phyloP scores from a whole-genome alignment of 2,888 invertebrate species.

The Acanthosepion pharaonis region DNA sequence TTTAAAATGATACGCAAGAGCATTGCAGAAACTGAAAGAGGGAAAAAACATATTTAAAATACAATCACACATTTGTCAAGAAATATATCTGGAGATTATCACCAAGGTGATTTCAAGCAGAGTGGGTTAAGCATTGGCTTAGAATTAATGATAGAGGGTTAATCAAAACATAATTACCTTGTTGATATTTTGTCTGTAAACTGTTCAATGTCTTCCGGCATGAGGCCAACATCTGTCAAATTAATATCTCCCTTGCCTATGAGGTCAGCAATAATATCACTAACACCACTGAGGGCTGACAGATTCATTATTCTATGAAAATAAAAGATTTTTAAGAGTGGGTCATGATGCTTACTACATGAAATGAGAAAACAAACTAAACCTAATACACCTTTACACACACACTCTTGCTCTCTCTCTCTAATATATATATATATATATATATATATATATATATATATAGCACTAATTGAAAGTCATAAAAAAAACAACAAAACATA shows the following conservation, averaged over 20 bases:
- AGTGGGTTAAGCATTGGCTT: not conserved
- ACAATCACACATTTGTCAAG: not conserved
- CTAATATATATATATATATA: too few relatives aligned
- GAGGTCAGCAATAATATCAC: conserved; percentile 71
- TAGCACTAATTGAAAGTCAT: not conserved
- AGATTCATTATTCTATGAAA: conserved; percentile 52
- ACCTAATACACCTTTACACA: not conserved
- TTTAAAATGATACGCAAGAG: not conserved
- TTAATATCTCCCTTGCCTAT: conserved; percentile 66
- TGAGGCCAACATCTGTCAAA: conserved; percentile 64
- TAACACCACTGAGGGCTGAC: conserved; percentile 69
- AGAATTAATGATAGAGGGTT: not conserved
- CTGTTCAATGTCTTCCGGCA: conserved; percentile 60
- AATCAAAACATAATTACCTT: conserved; percentile 52
- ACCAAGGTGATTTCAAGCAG: too few relatives aligned
- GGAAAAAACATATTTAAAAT: not conserved
- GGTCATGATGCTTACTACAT: not conserved
- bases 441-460: too few relatives aligned
- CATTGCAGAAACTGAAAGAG: not conserved
- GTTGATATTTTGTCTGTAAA: conserved; percentile 59
- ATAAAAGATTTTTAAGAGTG: not conserved
- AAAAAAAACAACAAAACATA: not conserved
- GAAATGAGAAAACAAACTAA: not conserved
- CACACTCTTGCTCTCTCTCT: not conserved
- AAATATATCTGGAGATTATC: not conserved